Evolutionary conservation across 2,113 vertebrate genomes (phyloP), one percentile per base, ranked within the genome.

Genomic region (Xiphias gladius): DNA sequence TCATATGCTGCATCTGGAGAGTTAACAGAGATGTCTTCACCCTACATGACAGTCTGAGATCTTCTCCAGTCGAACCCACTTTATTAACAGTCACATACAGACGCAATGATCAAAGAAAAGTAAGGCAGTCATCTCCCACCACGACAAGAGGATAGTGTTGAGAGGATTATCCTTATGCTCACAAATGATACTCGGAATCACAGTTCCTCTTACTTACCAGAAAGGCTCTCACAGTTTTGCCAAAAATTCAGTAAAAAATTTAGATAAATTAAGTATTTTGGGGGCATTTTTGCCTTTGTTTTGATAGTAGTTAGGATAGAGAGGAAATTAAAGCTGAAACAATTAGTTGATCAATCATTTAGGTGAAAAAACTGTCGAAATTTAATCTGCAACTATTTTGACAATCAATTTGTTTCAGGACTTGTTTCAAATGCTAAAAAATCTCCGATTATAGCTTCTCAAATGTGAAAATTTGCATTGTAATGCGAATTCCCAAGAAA

Each of bases 121-220:
- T 14, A 12, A 66, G 11, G 30, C 24, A 1, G 57, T 20, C 16
- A 7, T 2, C 54, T 69, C n/a, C 48, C 48, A 43, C 61, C 22
- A 16, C 2, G 20, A 76, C 32, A 69, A 11, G 65, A 76, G 11
- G 61, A 80, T 67, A 41, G 16, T 75, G 64, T 46, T 83, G 62
- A 91, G 73, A 80, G 81, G 76, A 91, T 93, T 86, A 89, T 55
- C 81, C 68, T 63, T 64, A 43, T 78, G 57, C 30, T 61, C 37
- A 26, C 35, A 4, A 63, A 80, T 73, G 81, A 87, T 59, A 61
- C 20, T 13, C 41, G 8, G 13, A 65, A 64, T 62, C 76, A 75
- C 65, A 65, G 58, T 37, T 82, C 48, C 78, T 88, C 83, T 83
- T 80, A 69, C 58, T 89, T 26, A 70, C 26, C 52, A 84, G 30